phyloP scores from a whole-genome alignment of 1,140 invertebrate species.

The Diploscapter pachys region DNA sequence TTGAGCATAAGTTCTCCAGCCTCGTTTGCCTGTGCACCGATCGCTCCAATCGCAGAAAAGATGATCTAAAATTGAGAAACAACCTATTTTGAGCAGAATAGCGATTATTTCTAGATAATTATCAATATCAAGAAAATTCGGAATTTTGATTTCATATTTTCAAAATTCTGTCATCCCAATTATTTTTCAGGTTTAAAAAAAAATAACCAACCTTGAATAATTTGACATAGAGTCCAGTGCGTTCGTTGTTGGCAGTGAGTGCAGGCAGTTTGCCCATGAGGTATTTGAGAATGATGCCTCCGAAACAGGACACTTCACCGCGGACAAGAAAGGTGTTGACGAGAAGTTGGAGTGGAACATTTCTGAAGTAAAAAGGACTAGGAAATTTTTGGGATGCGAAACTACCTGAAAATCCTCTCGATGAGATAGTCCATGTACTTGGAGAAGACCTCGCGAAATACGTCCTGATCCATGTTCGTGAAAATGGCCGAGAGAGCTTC shows the following conservation, averaged over 20 bases:
- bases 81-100: too few species aligned
- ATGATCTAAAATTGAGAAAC: constrained; percentile 4
- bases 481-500: constrained; percentile 32
- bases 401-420: constrained; percentile 22
- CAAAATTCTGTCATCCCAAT: too few species aligned
- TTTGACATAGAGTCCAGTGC: constrained; percentile 30
- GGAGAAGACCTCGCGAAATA: constrained; percentile 32
- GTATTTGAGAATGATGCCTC: constrained; percentile 29
- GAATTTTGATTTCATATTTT: too few species aligned
- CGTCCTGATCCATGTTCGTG: constrained; percentile 26
- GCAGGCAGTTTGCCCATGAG: constrained; percentile 15
- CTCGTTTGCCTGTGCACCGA: background rate
- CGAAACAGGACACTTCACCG: constrained; percentile 9
- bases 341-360: constrained; percentile 11
- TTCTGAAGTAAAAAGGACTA: background rate
- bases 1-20: constrained; percentile 34
- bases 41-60: constrained; percentile 30
- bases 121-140: too few species aligned
- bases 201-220: constrained; percentile 28
- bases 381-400: too few species aligned
- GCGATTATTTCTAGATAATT: too few species aligned
- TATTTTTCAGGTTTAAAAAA: too few species aligned
- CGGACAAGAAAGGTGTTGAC: constrained; percentile 17
- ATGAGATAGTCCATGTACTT: constrained; percentile 33
- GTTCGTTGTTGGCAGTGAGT: constrained; percentile 28